Evolutionary conservation across 2,888 invertebrate genomes (phyloP), one percentile per base, ranked within the genome.

Genomic region (Torymus auratus): DNA sequence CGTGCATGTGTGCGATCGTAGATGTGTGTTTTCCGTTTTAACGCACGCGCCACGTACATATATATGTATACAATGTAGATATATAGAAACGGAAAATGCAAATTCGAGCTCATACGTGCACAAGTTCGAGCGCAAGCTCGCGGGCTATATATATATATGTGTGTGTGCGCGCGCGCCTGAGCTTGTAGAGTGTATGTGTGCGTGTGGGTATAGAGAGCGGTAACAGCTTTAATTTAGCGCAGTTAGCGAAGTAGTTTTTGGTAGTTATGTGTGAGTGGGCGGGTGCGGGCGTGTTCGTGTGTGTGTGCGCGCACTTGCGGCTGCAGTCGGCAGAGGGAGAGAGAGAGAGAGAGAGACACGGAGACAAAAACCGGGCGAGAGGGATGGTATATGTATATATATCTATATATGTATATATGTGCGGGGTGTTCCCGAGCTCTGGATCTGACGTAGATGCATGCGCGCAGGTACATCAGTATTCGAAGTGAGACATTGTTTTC

Each of bases 161-260:
- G 68, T 67, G 73, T 81, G 28, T 41, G 41, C 41, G 41, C 41
- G 5, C 75, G 56, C 68, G 62, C 67, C 52, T 68, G 75, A 72
- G 12, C 41, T 41, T 28, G 62, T 78, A 41, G 41, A 7, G 41
- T 7, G 41, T 7, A 41, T 73, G 61, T 80, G 73, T 76, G 53
- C 58, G 15, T n/a, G 10, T n/a, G 15, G 20, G n/a, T 17, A 55
- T 52, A 55, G 71, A 55, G 67, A 55, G 62, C 62, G 52, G 61
- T 80, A 62, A 71, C 61, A 52, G 72, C 72, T 76, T 65, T 23
- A 77, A 81, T 81, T 73, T 69, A 62, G 62, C 68, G 76, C 58
- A 69, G 72, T 77, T 73, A 62, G 77, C 58, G 50, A 73, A 81
- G 68, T 73, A 72, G 77, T 69, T 72, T 76, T 78, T 60, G 71